Evolutionary conservation across 2,113 vertebrate genomes (phyloP), one percentile per base, ranked within the genome.

Genomic region (Sinosuthora webbiana): DNA sequence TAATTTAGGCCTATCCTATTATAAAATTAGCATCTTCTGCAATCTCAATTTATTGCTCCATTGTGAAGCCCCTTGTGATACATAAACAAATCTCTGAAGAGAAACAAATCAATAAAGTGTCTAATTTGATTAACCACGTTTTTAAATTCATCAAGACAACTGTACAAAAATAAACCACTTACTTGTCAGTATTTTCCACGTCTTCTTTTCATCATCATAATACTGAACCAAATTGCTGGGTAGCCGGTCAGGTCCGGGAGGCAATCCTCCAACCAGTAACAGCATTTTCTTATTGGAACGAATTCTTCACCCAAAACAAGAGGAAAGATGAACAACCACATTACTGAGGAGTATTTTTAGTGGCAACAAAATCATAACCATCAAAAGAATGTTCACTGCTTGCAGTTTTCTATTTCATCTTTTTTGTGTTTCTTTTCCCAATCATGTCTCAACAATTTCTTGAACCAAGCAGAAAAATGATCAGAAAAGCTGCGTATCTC

Each of bases 111-210:
- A 97, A 98, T 98, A 98, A 97, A 97, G 93, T 95, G 97, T 97
- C 98, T 98, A 98, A 98, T 98, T 97, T 98, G 97, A 98, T 98
- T 97, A 98, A 97, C 95, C 87, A 67, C 89, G 86, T 97, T 97
- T 98, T 98, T 88, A 41, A 98, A 97, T 97, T 96, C 97, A 96
- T 96, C 95, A 94, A 97, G 97, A 97, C 93, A 97, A 95, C 90
- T 97, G 87, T 93, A 95, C 73, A 94, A 96, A 95, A 97, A 93
- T 65, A 97, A 97, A 95, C 67, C 86, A 99, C 99, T 99, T 98
- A 99, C 99, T 99, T 98, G 99, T 99, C 97, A 99, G 99, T 97
- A 99, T 99, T 98, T 99, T 99, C 99, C 99, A 99, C 5, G 99
- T 99, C 98, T 99, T 99, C 98, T 99, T 99, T 97, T 99, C 99